These are phyloP conservation scores for Chaenogobius annularis DNA, from an alignment of 2,113 vertebrate genomes.

Conservation along the genomic window DNA sequence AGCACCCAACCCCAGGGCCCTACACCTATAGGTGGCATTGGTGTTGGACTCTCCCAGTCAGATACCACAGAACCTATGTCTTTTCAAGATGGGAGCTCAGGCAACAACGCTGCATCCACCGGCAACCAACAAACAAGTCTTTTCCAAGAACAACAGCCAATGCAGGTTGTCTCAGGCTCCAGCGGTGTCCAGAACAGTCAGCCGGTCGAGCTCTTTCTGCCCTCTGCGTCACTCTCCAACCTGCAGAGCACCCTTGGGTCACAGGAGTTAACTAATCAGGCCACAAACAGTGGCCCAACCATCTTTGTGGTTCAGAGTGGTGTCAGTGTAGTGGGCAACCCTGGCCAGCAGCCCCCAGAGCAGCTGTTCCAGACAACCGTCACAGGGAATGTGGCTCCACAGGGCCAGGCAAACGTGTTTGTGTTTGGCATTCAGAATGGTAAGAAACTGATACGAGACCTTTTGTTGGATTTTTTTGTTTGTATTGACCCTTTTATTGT, in stretches of 20 bases:
- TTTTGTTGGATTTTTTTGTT: background rate
- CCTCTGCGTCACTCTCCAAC: conserved; percentile 89
- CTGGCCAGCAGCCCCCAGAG: conserved; percentile 81
- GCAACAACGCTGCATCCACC: conserved; percentile 69
- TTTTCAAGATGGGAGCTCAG: conserved; percentile 89
- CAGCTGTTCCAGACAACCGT: conserved; percentile 87
- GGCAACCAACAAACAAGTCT: conserved; percentile 83
- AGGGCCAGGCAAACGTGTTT: conserved; percentile 89
- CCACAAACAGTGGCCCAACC: conserved; percentile 69
- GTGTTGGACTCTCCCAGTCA: conserved; percentile 78
- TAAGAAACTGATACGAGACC: conserved; percentile 72
- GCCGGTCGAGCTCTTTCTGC: conserved; percentile 88
- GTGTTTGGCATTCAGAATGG: conserved; percentile 96
- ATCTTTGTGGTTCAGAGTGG: conserved; percentile 88
- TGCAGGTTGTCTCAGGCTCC: conserved; percentile 88
- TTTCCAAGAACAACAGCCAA: conserved; percentile 92
- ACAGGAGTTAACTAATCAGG: conserved; percentile 85
- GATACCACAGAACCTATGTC: conserved; percentile 92
- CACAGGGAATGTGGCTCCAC: conserved; percentile 83
- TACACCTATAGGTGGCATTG: conserved; percentile 67
- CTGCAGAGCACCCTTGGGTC: conserved; percentile 86
- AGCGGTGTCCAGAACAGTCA: conserved; percentile 80
- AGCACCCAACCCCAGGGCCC: conserved; percentile 72
- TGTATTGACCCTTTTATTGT: conserved; percentile 18
- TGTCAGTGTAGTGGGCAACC: conserved; percentile 81